phyloP scores from a whole-genome alignment of 2,113 vertebrate species.

The Dipodomys merriami region DNA sequence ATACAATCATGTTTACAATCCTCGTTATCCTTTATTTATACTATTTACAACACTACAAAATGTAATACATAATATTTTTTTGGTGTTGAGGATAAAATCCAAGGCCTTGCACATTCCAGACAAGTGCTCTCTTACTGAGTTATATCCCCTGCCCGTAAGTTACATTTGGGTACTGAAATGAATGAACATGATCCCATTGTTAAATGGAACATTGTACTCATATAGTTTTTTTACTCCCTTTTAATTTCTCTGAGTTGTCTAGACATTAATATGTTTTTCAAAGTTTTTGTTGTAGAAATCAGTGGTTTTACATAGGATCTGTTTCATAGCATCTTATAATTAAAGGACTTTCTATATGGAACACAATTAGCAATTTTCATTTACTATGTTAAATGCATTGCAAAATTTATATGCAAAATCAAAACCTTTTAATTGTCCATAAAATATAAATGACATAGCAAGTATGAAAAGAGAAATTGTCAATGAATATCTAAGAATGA shows the following conservation, averaged over 20 bases:
- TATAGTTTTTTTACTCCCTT: not conserved
- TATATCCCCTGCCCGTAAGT: not conserved
- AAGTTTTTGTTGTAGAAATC: not conserved
- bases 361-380: conserved; percentile 27
- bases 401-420: not conserved
- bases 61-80: too few relatives aligned
- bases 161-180: conserved; percentile 12
- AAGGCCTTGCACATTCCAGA: not conserved
- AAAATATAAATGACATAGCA: not conserved
- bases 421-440: not conserved
- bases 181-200: not conserved
- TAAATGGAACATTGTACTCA: not conserved
- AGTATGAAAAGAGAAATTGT: conserved; percentile 39
- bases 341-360: not conserved
- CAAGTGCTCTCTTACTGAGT: not conserved
- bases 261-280: not conserved
- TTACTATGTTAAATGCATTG: not conserved
- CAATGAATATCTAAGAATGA: not conserved
- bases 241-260: not conserved
- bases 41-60: too few relatives aligned
- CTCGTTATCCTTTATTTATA: not conserved
- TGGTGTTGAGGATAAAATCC: not conserved
- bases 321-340: not conserved
- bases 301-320: not conserved
- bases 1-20: not conserved